Evolutionary conservation across 2,113 vertebrate genomes (phyloP).

Genomic region (Nycticryphes semicollaris): DNA sequence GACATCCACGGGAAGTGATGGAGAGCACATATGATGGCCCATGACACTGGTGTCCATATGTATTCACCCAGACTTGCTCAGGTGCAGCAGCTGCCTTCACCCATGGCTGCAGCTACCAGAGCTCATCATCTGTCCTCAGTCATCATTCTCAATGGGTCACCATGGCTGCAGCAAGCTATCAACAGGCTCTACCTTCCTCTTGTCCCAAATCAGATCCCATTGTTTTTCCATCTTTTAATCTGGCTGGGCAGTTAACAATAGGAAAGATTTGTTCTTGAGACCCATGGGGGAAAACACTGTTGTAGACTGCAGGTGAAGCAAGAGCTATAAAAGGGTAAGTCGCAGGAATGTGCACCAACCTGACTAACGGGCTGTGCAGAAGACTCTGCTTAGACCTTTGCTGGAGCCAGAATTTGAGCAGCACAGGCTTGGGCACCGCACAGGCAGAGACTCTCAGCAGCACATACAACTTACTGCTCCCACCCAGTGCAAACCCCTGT

Average conservation of each 20-base stretch:
- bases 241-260: neutral
- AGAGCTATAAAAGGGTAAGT: neutral
- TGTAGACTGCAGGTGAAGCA: neutral
- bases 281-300: neutral
- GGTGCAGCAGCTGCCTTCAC: neutral
- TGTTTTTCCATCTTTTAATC: neutral
- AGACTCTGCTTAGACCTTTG: neutral
- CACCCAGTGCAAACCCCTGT: accelerated
- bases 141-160: neutral
- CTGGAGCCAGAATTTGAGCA: neutral
- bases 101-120: accelerated
- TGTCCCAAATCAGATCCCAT: neutral
- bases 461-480: accelerated
- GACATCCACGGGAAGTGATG: neutral
- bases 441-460: neutral
- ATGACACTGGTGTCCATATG: accelerated
- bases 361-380: neutral
- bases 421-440: neutral
- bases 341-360: conserved; percentile 51
- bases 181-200: neutral
- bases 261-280: neutral
- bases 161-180: neutral
- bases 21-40: accelerated
- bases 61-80: neutral
- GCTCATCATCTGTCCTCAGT: neutral